Conservation (phyloP, 2,113 vertebrate genomes). For the Baryphthengus martii region DNA sequence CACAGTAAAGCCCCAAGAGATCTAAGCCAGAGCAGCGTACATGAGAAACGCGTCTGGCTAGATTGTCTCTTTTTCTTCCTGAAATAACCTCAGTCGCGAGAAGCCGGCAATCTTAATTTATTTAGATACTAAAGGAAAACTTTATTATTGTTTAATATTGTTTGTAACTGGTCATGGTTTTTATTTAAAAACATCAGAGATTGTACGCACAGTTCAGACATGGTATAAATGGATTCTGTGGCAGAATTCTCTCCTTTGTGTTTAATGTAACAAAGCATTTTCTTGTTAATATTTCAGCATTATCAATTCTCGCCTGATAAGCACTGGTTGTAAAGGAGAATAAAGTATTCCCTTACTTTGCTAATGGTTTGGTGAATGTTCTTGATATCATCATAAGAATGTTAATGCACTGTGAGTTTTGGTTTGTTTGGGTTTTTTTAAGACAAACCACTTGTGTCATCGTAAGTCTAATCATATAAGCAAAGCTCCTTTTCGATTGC, state of each 20-base stretch:
- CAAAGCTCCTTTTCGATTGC: constrained; percentile 23
- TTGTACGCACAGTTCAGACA: background rate
- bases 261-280: background rate
- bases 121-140: background rate
- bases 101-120: background rate
- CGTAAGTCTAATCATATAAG: background rate
- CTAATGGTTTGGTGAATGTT: constrained; percentile 16
- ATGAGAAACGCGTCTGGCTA: background rate
- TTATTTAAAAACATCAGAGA: background rate
- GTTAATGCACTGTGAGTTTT: background rate
- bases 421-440: background rate
- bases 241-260: background rate
- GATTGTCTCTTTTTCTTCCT: background rate
- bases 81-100: background rate
- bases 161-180: background rate
- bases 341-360: background rate
- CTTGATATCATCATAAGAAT: background rate
- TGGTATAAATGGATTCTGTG: background rate
- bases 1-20: background rate
- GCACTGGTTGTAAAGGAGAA: constrained; percentile 3
- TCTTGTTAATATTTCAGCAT: background rate
- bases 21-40: background rate
- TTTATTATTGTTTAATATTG: background rate
- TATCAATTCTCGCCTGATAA: background rate
- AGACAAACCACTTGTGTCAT: background rate